Base-by-base conservation (phyloP, 2,888 invertebrate species). In the Tricholauxania praeusta region DNA sequence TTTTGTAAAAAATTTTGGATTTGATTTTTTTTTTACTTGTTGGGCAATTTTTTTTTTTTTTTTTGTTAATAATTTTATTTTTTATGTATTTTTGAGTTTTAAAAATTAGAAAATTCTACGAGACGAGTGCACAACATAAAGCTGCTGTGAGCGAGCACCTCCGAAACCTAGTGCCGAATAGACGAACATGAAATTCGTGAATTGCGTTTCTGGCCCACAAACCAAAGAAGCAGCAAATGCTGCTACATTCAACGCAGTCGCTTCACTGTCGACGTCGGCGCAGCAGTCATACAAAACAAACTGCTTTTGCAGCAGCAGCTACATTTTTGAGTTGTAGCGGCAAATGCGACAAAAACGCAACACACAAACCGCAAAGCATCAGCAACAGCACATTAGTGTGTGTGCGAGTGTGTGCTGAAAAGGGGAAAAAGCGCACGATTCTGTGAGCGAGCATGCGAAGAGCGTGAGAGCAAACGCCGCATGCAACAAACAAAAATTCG, bases 131-230 rank as follows among this genome's bases (percentile, higher is more conserved):
- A 84, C 82, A 83, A 81, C 80, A 78, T 78, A 80, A 79, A 80
- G 78, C 78, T 81, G 79, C 82, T 84, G 82, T 85, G 83, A 86
- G 85, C 86, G 83, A 85, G 87, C 87, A 86, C 87, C 85, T 86
- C 87, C 87, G 87, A 86, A 87, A 87, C 87, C 87, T 86, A 86
- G 86, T 83, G 85, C 87, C 86, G 87, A 87, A 87, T 87, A 87
- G 86, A 86, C 85, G 84, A 85, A 83, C 85, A 85, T 85, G 82
- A 86, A 85, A 80, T 85, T 84, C 82, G 82, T 83, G 84, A 87
- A 84, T 84, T 87, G 86, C 86, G 86, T 86, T 87, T 86, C 81
- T 83, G 81, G 80, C 80, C 79, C 81, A 80, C 79, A 75, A 81
- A 82, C 81, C 83, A 83, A 78, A 79, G 73, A 74, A 76, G 76